Evolutionary conservation across 2,797 vertebrate species (phyloP).

Genomic region (Babyrousa celebensis): DNA sequence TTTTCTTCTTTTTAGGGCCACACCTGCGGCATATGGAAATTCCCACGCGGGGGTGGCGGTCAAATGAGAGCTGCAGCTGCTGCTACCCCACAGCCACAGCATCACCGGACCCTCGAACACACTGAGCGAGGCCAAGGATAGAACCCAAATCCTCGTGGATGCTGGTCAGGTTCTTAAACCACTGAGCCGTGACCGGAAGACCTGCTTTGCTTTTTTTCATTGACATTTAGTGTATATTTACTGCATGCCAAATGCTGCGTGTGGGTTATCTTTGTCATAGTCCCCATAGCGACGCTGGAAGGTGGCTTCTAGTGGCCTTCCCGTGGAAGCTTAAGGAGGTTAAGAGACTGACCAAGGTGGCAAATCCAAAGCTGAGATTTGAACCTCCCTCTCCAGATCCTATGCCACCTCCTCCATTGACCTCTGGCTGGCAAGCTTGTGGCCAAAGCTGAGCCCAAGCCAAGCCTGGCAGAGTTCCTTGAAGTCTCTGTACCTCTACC

Average conservation of each 20-base stretch:
- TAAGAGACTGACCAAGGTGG: background rate
- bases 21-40: too few species aligned
- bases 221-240: background rate
- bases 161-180: too few species aligned
- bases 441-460: background rate
- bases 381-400: background rate
- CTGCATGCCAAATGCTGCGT: background rate
- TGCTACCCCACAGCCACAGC: too few species aligned
- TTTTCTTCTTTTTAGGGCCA: background rate
- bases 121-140: too few species aligned
- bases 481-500: background rate
- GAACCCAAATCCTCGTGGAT: too few species aligned
- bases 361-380: background rate
- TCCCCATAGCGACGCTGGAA: background rate
- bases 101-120: too few species aligned
- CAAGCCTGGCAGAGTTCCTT: background rate
- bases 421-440: background rate
- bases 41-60: too few species aligned
- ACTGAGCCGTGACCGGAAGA: too few species aligned
- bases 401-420: too few species aligned
- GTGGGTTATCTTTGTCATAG: background rate
- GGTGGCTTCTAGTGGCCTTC: background rate
- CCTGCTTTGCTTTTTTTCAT: background rate
- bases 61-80: too few species aligned
- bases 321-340: background rate